A percentile compares a stretch with the other conserved stretches of the same genome.
Conservation (phyloP, 2,797 vertebrate genomes). For the Cottoperca gobio region DNA sequence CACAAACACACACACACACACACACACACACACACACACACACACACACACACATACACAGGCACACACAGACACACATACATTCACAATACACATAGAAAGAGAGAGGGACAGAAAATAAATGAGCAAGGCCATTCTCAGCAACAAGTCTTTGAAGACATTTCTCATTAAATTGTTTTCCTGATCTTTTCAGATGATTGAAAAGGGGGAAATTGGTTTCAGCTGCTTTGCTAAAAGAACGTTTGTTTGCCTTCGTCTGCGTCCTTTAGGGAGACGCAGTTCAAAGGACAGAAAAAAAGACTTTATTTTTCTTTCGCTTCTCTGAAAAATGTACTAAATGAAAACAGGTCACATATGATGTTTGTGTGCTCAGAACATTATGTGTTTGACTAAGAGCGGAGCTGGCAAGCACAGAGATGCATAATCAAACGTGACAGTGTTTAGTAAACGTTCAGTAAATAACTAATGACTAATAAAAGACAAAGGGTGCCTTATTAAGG, state of each 20-base stretch:
- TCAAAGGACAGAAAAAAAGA: neutral
- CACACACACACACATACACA: neutral
- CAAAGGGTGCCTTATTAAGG: neutral
- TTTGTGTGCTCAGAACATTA: neutral
- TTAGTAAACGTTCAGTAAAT: neutral
- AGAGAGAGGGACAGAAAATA: neutral
- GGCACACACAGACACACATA: neutral
- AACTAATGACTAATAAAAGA: neutral
- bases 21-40: slow-evolving; percentile 7
- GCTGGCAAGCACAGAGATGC: neutral
- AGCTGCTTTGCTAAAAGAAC: neutral
- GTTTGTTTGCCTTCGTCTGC: neutral
- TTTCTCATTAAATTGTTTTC: neutral
- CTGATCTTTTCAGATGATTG: neutral
- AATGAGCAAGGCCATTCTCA: neutral
- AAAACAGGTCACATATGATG: no score
- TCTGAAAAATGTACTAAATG: neutral
- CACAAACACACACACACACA: neutral
- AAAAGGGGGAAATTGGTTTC: neutral
- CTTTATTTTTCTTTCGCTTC: neutral
- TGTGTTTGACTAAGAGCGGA: neutral
- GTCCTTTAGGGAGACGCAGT: neutral
- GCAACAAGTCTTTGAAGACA: neutral
- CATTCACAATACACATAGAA: neutral
- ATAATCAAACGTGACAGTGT: neutral